phyloP scores from a whole-genome alignment of 2,113 vertebrate genomes.

The Neolamprologus variostigma region DNA sequence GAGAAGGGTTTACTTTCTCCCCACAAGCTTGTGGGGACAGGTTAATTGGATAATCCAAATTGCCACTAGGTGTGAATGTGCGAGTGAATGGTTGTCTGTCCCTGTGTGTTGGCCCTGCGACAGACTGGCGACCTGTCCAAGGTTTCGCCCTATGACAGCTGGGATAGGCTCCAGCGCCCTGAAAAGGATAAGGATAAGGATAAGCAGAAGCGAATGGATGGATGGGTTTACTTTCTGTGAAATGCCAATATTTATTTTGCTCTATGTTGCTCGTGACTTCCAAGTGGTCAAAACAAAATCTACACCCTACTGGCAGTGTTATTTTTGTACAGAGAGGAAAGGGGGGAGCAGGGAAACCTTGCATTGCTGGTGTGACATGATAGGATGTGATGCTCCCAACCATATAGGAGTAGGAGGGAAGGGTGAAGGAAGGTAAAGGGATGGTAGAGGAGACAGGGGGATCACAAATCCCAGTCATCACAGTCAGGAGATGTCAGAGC shows the following conservation, averaged over 20 bases:
- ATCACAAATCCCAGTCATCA: slow-evolving; percentile 1
- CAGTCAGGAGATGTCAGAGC: slow-evolving; percentile 46
- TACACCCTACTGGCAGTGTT: rapidly evolving
- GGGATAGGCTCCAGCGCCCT: not conserved
- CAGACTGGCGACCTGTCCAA: not conserved
- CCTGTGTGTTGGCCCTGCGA: not conserved
- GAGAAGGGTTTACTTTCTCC: not conserved
- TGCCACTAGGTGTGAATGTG: not conserved
- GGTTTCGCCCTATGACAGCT: not conserved
- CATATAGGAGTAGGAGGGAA: not conserved
- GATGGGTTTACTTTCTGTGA: not conserved
- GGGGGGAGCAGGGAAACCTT: not conserved
- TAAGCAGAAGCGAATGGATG: not conserved
- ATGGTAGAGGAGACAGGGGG: not conserved
- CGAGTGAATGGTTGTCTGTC: not conserved
- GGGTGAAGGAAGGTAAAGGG: not conserved
- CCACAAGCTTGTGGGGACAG: not conserved
- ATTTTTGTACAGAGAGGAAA: not conserved
- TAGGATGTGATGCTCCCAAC: slow-evolving; percentile 10
- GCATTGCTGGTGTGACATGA: not conserved
- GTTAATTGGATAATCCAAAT: not conserved
- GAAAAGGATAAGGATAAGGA: not conserved
- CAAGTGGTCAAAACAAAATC: not conserved
- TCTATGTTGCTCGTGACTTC: not conserved
- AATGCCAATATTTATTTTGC: not conserved